Conservation (phyloP, 2,888 invertebrate species). For the Amiota communis region DNA sequence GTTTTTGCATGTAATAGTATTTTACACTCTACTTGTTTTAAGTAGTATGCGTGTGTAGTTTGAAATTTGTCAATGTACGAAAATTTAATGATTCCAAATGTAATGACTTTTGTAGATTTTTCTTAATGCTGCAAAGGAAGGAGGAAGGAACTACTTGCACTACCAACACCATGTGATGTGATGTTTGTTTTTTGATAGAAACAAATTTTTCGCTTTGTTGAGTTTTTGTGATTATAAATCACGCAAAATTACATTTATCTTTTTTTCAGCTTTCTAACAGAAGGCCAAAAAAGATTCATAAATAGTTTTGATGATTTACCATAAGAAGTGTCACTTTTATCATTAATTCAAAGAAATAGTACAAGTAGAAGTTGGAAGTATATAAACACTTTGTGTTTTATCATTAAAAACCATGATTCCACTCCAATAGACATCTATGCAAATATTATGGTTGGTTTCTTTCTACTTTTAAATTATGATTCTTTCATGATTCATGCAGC, state of each 20-base stretch:
- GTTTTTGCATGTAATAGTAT: too few species aligned
- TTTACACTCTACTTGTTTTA: too few species aligned
- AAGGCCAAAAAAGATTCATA: conserved; percentile 36
- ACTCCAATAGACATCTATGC: not conserved
- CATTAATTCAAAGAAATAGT: conserved; percentile 54
- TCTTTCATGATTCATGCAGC: too few species aligned
- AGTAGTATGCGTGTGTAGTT: not conserved
- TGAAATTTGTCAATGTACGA: not conserved
- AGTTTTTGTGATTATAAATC: conserved; percentile 61
- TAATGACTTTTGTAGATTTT: not conserved
- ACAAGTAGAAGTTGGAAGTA: not conserved
- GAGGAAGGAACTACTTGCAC: too few species aligned
- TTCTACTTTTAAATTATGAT: not conserved
- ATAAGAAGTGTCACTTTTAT: conserved; percentile 51
- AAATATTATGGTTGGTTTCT: too few species aligned
- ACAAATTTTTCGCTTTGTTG: conserved; percentile 65
- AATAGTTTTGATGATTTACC: not conserved
- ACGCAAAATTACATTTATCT: conserved; percentile 56
- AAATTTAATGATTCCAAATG: conserved; percentile 54
- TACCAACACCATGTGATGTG: too few species aligned
- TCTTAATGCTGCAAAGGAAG: not conserved
- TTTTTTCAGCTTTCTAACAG: conserved; percentile 8
- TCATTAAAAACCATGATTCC: too few species aligned
- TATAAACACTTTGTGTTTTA: too few species aligned
- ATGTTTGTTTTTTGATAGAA: conserved; percentile 11